Conservation (phyloP, 2,113 vertebrate genomes). For the Corvus cornix region DNA sequence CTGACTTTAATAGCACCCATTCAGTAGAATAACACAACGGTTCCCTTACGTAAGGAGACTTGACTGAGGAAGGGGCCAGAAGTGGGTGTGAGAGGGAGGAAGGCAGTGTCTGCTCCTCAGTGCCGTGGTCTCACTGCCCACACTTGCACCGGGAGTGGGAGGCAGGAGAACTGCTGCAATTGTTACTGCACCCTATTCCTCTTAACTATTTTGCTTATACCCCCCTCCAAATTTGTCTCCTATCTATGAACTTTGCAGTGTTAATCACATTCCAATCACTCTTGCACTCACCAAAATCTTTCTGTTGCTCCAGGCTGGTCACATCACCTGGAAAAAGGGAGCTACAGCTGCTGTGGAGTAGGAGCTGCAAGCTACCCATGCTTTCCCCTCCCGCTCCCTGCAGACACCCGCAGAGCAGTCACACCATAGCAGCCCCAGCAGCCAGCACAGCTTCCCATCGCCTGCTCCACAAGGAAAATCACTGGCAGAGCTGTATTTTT, state of each 20-base stretch:
- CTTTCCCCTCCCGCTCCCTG: background rate
- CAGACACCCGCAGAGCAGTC: background rate
- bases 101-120: background rate
- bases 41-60: background rate
- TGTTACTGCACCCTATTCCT: background rate
- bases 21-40: background rate
- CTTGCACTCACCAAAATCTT: background rate
- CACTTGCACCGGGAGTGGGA: rapidly evolving
- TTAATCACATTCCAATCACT: background rate
- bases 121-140: background rate
- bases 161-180: background rate
- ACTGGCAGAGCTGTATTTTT: background rate
- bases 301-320: background rate
- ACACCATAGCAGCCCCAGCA: background rate
- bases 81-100: background rate
- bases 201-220: background rate
- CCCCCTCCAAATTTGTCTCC: background rate
- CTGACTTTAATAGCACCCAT: background rate
- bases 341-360: background rate
- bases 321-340: background rate
- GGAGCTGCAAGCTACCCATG: background rate
- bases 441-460: background rate
- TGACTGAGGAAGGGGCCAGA: background rate
- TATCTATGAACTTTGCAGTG: background rate
- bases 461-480: background rate